A percentile compares a stretch with the other conserved stretches of the same genome.
phyloP scores from a whole-genome alignment of 2,113 vertebrate species.

The Chloebia gouldiae region DNA sequence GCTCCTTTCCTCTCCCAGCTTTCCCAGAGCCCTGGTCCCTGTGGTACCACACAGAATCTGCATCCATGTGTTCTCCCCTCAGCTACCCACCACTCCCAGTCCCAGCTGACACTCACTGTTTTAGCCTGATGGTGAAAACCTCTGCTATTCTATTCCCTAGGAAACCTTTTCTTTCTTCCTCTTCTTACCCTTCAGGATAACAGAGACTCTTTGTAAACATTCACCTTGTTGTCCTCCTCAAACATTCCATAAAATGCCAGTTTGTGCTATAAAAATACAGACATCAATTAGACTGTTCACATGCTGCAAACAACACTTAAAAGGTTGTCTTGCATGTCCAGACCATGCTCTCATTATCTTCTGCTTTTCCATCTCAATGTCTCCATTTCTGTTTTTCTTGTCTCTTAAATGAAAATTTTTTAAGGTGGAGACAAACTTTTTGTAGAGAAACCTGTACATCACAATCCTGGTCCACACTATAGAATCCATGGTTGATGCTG shows the following conservation, averaged over 20 bases:
- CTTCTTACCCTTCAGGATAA: background rate
- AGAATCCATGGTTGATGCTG: background rate
- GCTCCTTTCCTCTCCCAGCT: background rate
- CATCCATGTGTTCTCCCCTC: rapidly evolving
- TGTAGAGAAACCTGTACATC: background rate
- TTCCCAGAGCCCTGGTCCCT: background rate
- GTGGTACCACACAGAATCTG: background rate
- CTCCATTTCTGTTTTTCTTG: background rate
- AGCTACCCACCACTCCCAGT: background rate
- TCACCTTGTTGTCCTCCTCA: background rate
- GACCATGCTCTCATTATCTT: background rate
- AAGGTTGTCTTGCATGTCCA: background rate
- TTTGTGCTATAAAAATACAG: background rate
- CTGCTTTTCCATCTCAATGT: background rate
- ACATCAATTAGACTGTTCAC: background rate
- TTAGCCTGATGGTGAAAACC: background rate
- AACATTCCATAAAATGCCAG: background rate
- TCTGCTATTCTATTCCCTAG: background rate
- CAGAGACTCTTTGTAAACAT: background rate
- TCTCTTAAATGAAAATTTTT: background rate
- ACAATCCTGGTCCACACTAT: rapidly evolving
- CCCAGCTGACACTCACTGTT: background rate
- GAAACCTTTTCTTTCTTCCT: background rate
- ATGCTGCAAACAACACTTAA: background rate
- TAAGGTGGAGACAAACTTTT: background rate